Conservation (phyloP, 2,113 vertebrate genomes). For the Hydrochoerus hydrochaeris region DNA sequence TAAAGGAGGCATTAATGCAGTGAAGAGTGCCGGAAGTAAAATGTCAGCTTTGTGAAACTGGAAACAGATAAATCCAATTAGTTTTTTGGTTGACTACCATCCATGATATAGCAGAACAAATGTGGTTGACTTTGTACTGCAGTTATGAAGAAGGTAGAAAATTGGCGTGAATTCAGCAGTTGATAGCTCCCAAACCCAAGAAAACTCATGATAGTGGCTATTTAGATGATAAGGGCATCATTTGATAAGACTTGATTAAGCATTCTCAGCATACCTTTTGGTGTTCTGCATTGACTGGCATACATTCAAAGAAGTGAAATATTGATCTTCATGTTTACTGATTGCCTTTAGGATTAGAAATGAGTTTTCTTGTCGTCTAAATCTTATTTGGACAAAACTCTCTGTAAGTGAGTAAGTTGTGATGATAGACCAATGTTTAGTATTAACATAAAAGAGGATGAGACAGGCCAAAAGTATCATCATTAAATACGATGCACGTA, state of each 20-base stretch:
- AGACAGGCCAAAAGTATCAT: constrained; percentile 37
- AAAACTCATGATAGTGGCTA: background rate
- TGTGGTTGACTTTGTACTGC: background rate
- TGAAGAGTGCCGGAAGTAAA: constrained; percentile 53
- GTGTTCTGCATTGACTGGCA: background rate
- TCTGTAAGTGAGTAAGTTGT: background rate
- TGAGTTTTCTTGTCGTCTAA: background rate
- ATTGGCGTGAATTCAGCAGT: constrained; percentile 27
- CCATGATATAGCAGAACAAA: constrained; percentile 29
- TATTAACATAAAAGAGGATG: constrained; percentile 33
- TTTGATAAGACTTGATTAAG: background rate
- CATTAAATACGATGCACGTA: background rate
- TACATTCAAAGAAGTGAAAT: background rate
- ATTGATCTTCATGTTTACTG: background rate
- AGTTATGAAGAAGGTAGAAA: background rate
- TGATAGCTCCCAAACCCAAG: background rate
- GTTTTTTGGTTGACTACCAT: constrained; percentile 43
- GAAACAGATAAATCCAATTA: constrained; percentile 51
- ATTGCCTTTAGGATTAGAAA: background rate
- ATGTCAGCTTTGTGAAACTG: constrained; percentile 61
- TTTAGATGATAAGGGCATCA: constrained; percentile 14
- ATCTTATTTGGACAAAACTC: background rate
- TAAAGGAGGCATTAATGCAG: background rate
- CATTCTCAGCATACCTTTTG: background rate
- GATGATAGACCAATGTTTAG: background rate